Conservation (phyloP, 2,797 vertebrate species). For the Pseudochirops corinnae region DNA sequence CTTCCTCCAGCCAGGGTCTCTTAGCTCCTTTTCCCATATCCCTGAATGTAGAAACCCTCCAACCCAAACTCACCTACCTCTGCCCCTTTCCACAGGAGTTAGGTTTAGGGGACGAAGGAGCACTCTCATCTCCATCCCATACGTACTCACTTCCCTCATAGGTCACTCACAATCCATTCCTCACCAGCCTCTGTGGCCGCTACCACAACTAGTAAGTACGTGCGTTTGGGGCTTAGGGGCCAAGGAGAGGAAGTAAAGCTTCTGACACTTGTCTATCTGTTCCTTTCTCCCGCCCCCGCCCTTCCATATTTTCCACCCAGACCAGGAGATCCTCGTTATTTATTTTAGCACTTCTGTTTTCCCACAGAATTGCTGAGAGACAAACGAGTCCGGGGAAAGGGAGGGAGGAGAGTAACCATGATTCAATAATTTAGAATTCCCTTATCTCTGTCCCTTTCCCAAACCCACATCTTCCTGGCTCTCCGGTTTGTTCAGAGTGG, state of each 20-base stretch:
- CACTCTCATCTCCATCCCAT: conserved; percentile 49
- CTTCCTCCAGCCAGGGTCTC: conserved; percentile 67
- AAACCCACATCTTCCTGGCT: conserved; percentile 29
- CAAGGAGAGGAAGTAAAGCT: not conserved
- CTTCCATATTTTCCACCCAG: conserved; percentile 37
- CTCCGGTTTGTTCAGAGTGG: conserved; percentile 42
- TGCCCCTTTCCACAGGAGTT: not conserved
- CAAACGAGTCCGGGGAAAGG: too few species aligned
- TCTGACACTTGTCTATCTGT: conserved; percentile 65
- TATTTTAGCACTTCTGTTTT: conserved; percentile 37
- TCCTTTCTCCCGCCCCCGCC: conserved; percentile 12
- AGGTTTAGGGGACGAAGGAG: not conserved
- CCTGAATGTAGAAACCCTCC: not conserved
- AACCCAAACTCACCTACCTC: not conserved
- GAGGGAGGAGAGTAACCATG: not conserved
- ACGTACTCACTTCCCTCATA: conserved; percentile 49
- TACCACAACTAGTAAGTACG: conserved; percentile 26
- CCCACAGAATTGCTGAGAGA: not conserved
- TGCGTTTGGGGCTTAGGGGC: conserved; percentile 24
- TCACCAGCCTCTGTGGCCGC: conserved; percentile 49
- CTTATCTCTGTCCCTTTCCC: not conserved
- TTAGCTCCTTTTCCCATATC: conserved; percentile 64
- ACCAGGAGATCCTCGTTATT: conserved; percentile 56
- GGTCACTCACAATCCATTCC: conserved; percentile 55
- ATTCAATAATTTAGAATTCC: not conserved